phyloP scores from a whole-genome alignment of 1,140 invertebrate species.

The Neodiprion lecontei region DNA sequence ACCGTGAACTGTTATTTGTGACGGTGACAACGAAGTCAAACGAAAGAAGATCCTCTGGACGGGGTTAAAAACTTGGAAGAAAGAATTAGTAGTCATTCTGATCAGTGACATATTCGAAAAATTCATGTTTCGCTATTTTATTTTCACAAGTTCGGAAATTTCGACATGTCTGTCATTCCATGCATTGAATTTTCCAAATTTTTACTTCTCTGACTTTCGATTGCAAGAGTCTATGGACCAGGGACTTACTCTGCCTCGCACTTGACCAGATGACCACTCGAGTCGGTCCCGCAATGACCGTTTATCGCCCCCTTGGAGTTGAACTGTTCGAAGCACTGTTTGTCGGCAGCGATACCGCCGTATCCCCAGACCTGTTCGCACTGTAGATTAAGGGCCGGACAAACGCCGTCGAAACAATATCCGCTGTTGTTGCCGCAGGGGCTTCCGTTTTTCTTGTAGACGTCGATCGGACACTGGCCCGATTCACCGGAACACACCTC shows the following conservation, averaged over 20 bases:
- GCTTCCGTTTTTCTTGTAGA: constrained; percentile 90
- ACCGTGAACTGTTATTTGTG: no score
- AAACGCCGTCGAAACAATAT: constrained; percentile 90
- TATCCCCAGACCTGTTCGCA: constrained; percentile 93
- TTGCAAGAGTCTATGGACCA: no score
- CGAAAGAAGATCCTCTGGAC: no score
- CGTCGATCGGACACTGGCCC: constrained; percentile 87
- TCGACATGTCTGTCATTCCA: no score
- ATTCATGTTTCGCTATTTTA: no score
- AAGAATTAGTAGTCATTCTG: no score
- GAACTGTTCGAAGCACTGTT: constrained; percentile 90
- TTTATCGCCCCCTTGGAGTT: constrained; percentile 93
- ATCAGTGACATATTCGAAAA: no score
- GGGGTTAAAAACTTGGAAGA: no score
- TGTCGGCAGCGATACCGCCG: constrained; percentile 77
- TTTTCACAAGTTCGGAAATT: no score
- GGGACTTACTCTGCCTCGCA: constrained; percentile 84
- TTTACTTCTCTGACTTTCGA: no score
- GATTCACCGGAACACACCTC: constrained; percentile 88
- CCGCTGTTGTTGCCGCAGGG: constrained; percentile 75
- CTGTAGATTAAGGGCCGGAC: constrained; percentile 86
- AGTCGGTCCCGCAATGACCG: constrained; percentile 90
- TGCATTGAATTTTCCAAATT: no score
- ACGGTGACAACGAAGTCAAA: no score
- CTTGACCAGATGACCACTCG: constrained; percentile 80